Evolutionary conservation across 2,113 vertebrate genomes (phyloP).

Genomic region (Vulpes ferrilata): DNA sequence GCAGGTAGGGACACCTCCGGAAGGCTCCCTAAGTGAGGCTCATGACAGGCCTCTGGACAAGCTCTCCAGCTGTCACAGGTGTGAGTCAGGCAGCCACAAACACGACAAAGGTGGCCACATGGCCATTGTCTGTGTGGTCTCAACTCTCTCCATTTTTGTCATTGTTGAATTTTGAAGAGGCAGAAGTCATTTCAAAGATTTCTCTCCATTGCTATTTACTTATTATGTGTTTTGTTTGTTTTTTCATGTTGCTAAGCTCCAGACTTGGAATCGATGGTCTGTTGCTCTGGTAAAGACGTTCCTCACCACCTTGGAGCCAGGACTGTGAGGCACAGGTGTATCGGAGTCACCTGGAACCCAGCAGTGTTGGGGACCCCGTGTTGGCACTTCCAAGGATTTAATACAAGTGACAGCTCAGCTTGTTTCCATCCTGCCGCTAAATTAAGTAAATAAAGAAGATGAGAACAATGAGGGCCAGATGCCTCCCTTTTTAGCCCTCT

Average conservation of each 20-base stretch:
- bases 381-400: background rate
- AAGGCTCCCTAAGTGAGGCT: background rate
- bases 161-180: background rate
- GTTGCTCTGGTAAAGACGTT: too few relatives aligned
- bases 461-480: background rate
- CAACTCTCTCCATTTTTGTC: fast-evolving
- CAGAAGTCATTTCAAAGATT: background rate
- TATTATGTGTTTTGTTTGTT: background rate
- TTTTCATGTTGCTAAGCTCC: background rate
- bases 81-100: too few relatives aligned
- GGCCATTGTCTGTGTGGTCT: background rate
- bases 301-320: background rate
- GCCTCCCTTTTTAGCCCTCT: background rate
- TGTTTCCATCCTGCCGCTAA: background rate
- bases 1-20: background rate
- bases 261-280: too few relatives aligned
- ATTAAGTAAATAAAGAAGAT: background rate
- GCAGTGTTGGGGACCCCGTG: background rate
- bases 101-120: too few relatives aligned
- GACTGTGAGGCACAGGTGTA: background rate
- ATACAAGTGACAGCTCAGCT: background rate
- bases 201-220: background rate
- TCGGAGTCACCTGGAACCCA: background rate
- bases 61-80: too few relatives aligned
- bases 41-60: background rate